Evolutionary conservation across 2,888 invertebrate genomes (phyloP).

Genomic region (Oscheius myriophilus): DNA sequence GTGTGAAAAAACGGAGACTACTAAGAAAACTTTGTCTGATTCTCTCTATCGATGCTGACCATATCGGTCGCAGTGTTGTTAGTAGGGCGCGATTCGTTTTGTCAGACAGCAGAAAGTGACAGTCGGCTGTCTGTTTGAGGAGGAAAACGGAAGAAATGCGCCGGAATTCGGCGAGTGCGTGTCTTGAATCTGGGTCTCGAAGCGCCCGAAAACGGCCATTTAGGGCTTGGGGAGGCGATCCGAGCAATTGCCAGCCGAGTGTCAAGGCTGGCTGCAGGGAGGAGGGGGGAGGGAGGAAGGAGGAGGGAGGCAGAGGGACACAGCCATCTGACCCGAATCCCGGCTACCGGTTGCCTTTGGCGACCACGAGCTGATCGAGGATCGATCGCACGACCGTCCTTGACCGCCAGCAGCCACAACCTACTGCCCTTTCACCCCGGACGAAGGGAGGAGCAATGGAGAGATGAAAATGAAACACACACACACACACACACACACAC

Average conservation of each 20-base stretch:
- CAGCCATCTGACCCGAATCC: neutral
- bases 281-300: neutral
- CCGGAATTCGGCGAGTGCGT: slow-evolving; percentile 1
- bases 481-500: no score
- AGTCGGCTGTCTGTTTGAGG: neutral
- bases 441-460: neutral
- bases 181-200: slow-evolving; percentile 19
- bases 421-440: slow-evolving; percentile 25
- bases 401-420: slow-evolving; percentile 22
- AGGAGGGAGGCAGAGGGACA: no score
- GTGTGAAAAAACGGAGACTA: no score
- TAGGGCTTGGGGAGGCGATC: slow-evolving; percentile 15
- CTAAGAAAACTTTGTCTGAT: no score
- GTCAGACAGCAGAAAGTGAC: no score
- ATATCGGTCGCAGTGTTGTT: no score
- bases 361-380: slow-evolving; percentile 18
- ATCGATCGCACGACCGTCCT: slow-evolving; percentile 25
- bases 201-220: slow-evolving; percentile 21
- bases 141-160: neutral
- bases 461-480: no score
- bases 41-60: no score
- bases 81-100: no score
- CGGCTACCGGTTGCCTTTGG: slow-evolving; percentile 8
- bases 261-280: slow-evolving; percentile 16
- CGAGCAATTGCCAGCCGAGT: slow-evolving; percentile 2